Evolutionary conservation across 2,113 vertebrate species (phyloP).

Genomic region (Centrocercus urophasianus): DNA sequence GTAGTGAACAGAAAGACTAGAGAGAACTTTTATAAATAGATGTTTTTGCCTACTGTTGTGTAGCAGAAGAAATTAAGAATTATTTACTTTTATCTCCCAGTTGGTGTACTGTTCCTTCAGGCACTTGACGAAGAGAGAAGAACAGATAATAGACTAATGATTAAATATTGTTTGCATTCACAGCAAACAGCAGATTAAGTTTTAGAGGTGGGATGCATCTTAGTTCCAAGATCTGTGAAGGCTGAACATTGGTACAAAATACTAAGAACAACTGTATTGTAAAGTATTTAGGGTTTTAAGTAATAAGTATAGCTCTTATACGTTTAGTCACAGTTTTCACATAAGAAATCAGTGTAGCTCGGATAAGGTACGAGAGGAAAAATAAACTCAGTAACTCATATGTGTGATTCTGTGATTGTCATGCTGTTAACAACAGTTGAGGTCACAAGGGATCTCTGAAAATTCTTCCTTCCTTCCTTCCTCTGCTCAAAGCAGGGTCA

Average conservation of each 20-base stretch:
- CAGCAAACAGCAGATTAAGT: background rate
- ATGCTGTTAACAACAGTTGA: background rate
- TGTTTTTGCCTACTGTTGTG: background rate
- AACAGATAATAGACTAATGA: background rate
- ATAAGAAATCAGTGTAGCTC: background rate
- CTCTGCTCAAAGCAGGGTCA: background rate
- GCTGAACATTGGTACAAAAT: background rate
- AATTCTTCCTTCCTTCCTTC: rapidly evolving
- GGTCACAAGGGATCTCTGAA: background rate
- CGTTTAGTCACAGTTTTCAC: background rate
- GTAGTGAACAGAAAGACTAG: background rate
- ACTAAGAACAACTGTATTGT: background rate
- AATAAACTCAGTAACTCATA: background rate
- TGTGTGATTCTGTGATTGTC: background rate
- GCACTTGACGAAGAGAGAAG: background rate
- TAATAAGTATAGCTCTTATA: background rate
- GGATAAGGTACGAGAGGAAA: background rate
- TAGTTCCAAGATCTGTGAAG: background rate
- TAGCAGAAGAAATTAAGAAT: background rate
- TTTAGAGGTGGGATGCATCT: background rate
- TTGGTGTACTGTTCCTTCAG: background rate
- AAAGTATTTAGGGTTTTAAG: background rate
- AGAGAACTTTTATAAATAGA: background rate
- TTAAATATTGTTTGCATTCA: background rate
- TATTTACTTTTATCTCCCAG: background rate